phyloP scores from a whole-genome alignment of 2,797 vertebrate species.

The Scarus forsteni region DNA sequence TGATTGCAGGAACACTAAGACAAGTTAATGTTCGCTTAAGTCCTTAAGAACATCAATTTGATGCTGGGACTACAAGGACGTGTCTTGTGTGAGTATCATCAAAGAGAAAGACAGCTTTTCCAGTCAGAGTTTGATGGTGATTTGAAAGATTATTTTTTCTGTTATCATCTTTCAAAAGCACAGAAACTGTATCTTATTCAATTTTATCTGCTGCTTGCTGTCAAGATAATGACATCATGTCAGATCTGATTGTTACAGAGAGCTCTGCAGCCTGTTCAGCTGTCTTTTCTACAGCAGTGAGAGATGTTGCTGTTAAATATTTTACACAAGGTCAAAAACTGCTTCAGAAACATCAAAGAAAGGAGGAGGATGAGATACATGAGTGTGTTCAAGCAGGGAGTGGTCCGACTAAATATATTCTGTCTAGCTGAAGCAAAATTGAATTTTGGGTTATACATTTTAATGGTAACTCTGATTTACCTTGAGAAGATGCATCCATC shows the following conservation, averaged over 20 bases:
- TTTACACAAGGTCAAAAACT: conserved; percentile 11
- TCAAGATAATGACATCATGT: conserved; percentile 6
- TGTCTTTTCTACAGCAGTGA: not conserved
- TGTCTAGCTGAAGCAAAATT: conserved; percentile 6
- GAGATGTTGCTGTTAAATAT: not conserved
- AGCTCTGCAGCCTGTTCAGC: not conserved
- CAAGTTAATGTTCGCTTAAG: too few relatives aligned
- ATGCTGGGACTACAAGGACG: too few relatives aligned
- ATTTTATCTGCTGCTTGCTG: conserved; percentile 23
- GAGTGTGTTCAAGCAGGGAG: not conserved
- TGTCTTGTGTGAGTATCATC: too few relatives aligned
- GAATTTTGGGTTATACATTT: conserved; percentile 3
- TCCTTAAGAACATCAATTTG: too few relatives aligned
- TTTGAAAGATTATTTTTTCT: not conserved
- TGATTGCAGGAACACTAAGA: too few relatives aligned
- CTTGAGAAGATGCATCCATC: conserved; percentile 16
- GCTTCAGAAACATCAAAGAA: conserved; percentile 5
- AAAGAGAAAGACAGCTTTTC: too few relatives aligned
- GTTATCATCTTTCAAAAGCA: too few relatives aligned
- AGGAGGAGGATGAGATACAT: conserved; percentile 6
- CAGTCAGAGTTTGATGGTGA: conserved; percentile 2
- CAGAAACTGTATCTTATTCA: not conserved
- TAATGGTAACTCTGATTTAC: conserved; percentile 18
- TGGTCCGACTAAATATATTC: not conserved
- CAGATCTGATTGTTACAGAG: conserved; percentile 2